These are phyloP conservation scores for Antennarius maculatus DNA, from an alignment of 2,797 vertebrate species.

Conservation along the genomic window DNA sequence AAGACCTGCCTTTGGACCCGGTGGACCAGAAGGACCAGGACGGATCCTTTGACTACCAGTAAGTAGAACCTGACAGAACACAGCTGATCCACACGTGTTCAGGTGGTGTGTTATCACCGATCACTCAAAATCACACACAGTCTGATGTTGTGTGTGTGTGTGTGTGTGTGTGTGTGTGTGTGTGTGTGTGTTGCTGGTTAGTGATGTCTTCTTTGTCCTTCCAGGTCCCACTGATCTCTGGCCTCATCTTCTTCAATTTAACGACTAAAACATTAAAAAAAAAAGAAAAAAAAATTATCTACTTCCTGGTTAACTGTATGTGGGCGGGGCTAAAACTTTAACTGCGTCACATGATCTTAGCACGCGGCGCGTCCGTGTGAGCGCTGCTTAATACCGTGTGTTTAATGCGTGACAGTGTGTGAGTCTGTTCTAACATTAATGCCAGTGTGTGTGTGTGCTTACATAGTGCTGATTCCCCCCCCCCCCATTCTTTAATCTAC, in stretches of 20 bases:
- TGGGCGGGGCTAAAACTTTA: conserved; percentile 11
- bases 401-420: conserved; percentile 7
- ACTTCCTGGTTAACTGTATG: conserved; percentile 9
- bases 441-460: not conserved
- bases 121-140: too few relatives aligned
- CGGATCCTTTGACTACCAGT: conserved; percentile 98
- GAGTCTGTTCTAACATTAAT: not conserved
- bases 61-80: conserved; percentile 55
- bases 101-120: too few relatives aligned
- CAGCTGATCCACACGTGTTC: too few relatives aligned
- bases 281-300: not conserved
- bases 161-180: too few relatives aligned
- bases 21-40: conserved; percentile 96
- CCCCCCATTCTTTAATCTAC: not conserved
- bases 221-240: conserved; percentile 76
- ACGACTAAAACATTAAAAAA: conserved; percentile 22
- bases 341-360: not conserved
- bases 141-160: not conserved
- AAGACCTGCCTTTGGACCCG: conserved; percentile 90
- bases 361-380: too few relatives aligned
- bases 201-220: conserved; percentile 71
- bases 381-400: not conserved
- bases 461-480: too few relatives aligned
- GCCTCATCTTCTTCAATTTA: conserved; percentile 39
- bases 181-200: conserved; percentile 36